phyloP scores from a whole-genome alignment of 2,888 invertebrate genomes.

The Ischnura elegans region DNA sequence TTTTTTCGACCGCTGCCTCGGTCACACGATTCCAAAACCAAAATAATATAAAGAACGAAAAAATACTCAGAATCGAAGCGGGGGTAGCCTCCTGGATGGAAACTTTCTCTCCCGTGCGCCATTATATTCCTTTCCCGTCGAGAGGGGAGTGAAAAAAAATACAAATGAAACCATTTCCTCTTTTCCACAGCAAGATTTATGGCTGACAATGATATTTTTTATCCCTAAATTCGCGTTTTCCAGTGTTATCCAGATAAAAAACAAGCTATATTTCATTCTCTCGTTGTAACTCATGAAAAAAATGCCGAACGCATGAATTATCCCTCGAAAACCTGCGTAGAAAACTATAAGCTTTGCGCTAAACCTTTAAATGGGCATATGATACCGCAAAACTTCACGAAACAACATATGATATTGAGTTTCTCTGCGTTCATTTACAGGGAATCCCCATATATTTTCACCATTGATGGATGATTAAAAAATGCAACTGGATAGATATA shows the following conservation, averaged over 20 bases:
- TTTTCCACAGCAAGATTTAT: slow-evolving; percentile 18
- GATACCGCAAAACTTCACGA: neutral
- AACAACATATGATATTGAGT: neutral
- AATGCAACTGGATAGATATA: too few species aligned
- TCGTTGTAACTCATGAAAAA: slow-evolving; percentile 29
- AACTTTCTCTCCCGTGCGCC: neutral
- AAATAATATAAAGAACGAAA: neutral
- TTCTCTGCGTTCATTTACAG: too few species aligned
- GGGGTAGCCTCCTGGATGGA: neutral
- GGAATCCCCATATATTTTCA: neutral
- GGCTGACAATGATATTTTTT: slow-evolving; percentile 38
- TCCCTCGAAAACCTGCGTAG: neutral
- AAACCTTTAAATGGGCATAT: slow-evolving; percentile 6
- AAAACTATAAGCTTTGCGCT: neutral
- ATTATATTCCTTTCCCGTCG: slow-evolving; percentile 24
- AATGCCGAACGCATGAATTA: slow-evolving; percentile 29
- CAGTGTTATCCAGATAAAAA: neutral
- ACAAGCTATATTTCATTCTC: slow-evolving; percentile 35
- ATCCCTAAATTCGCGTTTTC: slow-evolving; percentile 35
- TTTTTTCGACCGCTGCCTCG: neutral
- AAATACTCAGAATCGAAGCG: neutral
- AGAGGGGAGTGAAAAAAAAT: neutral
- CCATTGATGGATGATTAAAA: too few species aligned
- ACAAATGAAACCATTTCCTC: slow-evolving; percentile 31
- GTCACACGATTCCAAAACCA: neutral